Conservation (phyloP, 1,140 invertebrate genomes). For the Musca domestica region DNA sequence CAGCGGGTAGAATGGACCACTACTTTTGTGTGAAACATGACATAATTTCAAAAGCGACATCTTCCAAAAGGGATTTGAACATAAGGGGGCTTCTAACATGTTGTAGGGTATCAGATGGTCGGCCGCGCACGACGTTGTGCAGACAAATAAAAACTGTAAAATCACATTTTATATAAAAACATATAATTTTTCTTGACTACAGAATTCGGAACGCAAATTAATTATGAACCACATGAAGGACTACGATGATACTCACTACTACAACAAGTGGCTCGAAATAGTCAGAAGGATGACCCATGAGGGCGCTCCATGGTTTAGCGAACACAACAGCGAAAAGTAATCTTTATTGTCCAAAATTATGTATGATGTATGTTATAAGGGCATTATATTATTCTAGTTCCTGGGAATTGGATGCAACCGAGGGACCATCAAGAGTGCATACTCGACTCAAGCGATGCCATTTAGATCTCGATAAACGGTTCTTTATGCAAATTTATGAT, state of each 20-base stretch:
- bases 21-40: too few relatives aligned
- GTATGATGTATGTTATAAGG: background rate
- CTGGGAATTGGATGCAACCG: slow-evolving; percentile 88
- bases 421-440: slow-evolving; percentile 80
- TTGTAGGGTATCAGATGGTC: too few relatives aligned
- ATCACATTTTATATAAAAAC: slow-evolving; percentile 51
- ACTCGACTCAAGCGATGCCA: slow-evolving; percentile 76
- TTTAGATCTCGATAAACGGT: slow-evolving; percentile 69
- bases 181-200: slow-evolving; percentile 50
- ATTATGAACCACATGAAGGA: slow-evolving; percentile 75
- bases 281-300: slow-evolving; percentile 72
- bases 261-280: slow-evolving; percentile 70
- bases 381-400: slow-evolving; percentile 53
- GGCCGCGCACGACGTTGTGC: too few relatives aligned
- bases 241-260: slow-evolving; percentile 62
- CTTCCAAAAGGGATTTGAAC: too few relatives aligned
- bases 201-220: slow-evolving; percentile 74
- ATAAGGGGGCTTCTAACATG: too few relatives aligned
- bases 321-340: slow-evolving; percentile 66
- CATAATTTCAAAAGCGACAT: too few relatives aligned
- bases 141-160: slow-evolving; percentile 31
- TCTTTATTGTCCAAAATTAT: background rate
- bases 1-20: too few relatives aligned
- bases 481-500: slow-evolving; percentile 59
- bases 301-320: slow-evolving; percentile 75